A percentile compares a stretch with the other conserved stretches of the same genome.
phyloP scores from a whole-genome alignment of 2,113 vertebrate genomes.

The Rhynchopsitta pachyrhyncha region DNA sequence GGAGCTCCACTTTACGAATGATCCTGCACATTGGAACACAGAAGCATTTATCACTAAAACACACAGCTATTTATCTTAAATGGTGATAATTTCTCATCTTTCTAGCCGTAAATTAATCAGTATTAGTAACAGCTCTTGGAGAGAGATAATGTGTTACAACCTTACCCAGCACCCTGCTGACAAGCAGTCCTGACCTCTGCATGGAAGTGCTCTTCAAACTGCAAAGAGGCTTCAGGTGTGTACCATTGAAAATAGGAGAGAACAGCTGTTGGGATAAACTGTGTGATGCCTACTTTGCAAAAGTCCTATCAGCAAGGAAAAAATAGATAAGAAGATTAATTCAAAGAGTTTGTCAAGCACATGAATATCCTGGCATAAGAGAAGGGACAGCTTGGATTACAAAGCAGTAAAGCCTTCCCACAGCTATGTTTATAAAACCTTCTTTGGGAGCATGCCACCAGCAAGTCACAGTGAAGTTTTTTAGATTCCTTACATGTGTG shows the following conservation, averaged over 20 bases:
- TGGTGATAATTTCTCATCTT: background rate
- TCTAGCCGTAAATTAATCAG: background rate
- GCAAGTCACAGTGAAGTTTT: background rate
- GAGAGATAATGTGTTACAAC: background rate
- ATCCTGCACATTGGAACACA: background rate
- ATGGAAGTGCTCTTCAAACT: slow-evolving; percentile 84
- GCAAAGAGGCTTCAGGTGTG: slow-evolving; percentile 81
- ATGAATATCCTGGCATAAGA: background rate
- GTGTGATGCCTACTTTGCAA: background rate
- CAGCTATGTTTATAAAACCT: background rate
- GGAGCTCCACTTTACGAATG: background rate
- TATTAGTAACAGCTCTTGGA: background rate
- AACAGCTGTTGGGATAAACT: background rate
- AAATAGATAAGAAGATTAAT: background rate
- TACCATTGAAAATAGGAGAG: slow-evolving; percentile 78
- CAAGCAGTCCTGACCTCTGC: slow-evolving; percentile 72
- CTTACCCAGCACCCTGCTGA: slow-evolving; percentile 78
- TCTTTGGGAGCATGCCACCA: background rate
- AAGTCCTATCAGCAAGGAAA: background rate
- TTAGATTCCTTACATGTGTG: background rate
- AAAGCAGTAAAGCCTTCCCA: background rate
- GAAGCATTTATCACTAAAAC: background rate
- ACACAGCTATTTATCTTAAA: background rate
- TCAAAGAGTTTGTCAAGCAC: background rate
- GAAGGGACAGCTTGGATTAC: background rate